Evolutionary conservation across 2,888 invertebrate genomes (phyloP).

Genomic region (Operophtera brumata): DNA sequence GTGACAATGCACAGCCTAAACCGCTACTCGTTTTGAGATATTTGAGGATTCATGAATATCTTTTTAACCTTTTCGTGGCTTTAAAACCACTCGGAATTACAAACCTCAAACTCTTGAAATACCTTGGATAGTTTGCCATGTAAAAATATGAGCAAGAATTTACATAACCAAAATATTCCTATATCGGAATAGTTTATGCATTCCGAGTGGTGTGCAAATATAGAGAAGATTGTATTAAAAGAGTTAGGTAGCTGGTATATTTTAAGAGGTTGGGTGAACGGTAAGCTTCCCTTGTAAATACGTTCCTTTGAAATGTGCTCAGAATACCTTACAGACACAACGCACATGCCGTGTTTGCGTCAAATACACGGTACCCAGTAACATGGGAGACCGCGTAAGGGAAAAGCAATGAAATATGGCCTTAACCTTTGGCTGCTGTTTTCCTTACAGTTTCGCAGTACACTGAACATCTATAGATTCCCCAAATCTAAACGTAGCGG

Average conservation of each 20-base stretch:
- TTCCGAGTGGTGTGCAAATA: constrained; percentile 32
- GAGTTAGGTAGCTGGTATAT: constrained; percentile 28
- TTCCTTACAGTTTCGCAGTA: constrained; percentile 1
- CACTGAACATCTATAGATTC: background rate
- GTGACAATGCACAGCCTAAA: no score
- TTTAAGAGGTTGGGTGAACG: constrained; percentile 31
- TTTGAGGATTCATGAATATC: no score
- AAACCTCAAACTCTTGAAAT: constrained; percentile 7
- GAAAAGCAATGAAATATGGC: background rate
- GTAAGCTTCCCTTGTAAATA: constrained; percentile 29
- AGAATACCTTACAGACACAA: constrained; percentile 21
- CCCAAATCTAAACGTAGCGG: constrained; percentile 4
- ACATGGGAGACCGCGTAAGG: background rate
- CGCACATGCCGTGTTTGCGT: constrained; percentile 6
- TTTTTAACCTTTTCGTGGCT: background rate
- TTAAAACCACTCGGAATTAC: background rate
- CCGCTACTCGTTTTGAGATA: no score
- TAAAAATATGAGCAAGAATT: constrained; percentile 15
- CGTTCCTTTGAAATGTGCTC: constrained; percentile 28
- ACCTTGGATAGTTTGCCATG: constrained; percentile 11
- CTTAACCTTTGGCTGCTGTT: background rate
- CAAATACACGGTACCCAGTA: constrained; percentile 1
- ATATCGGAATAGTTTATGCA: constrained; percentile 36
- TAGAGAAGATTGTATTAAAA: constrained; percentile 34
- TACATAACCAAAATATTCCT: constrained; percentile 27